phyloP scores from a whole-genome alignment of 53 echinoderm and acorn worm genomes.

The Arbacia lixula region DNA sequence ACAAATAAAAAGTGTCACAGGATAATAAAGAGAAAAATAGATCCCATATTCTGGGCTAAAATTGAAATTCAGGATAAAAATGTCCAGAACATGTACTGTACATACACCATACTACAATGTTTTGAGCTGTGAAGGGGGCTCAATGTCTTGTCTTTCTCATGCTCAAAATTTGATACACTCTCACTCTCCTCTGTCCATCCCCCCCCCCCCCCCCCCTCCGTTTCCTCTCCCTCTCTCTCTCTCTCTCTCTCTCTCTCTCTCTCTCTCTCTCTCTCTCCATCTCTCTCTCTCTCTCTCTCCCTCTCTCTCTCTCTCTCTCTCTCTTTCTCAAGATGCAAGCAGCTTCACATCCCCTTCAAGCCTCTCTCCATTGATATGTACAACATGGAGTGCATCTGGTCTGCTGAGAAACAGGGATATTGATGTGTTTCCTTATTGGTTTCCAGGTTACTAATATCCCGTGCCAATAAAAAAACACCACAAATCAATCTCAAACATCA shows the following conservation, averaged over 20 bases:
- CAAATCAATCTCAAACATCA: too few species aligned
- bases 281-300: neutral
- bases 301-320: neutral
- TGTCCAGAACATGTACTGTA: too few species aligned
- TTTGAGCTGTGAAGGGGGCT: too few species aligned
- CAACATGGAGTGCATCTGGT: neutral
- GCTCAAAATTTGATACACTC: neutral
- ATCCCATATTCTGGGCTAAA: too few species aligned
- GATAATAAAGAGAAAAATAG: too few species aligned
- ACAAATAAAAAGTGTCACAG: too few species aligned
- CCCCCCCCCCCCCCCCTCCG: neutral
- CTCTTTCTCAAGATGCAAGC: neutral
- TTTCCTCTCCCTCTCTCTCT: neutral
- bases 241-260: neutral
- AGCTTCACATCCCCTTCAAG: neutral
- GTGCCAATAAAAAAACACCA: too few species aligned
- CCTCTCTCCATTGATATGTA: neutral
- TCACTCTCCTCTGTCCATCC: neutral
- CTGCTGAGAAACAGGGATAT: neutral
- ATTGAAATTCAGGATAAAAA: too few species aligned
- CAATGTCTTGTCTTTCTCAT: neutral
- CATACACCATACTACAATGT: too few species aligned
- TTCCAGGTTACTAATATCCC: conserved; percentile 31
- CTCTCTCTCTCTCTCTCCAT: neutral
- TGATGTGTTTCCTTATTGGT: neutral